Conservation (phyloP, 2,797 vertebrate species). For the Hafferia zeledoni region DNA sequence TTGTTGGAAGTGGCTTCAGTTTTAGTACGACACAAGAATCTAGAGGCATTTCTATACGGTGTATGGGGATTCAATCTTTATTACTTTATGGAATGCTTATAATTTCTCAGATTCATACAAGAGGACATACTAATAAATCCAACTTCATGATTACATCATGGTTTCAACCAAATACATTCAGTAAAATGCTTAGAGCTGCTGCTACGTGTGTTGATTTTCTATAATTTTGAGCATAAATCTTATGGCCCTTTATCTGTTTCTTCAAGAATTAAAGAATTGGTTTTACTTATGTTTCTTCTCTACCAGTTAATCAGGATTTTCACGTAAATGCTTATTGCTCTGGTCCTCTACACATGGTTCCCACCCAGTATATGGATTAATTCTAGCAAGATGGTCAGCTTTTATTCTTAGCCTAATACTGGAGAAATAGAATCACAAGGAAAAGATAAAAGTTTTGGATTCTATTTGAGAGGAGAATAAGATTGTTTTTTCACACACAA, state of each 20-base stretch:
- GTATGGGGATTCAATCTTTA: background rate
- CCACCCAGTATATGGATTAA: background rate
- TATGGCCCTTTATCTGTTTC: background rate
- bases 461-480: background rate
- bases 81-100: background rate
- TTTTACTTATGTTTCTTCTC: background rate
- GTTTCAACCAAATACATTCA: background rate
- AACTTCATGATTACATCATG: background rate
- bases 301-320: background rate
- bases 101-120: background rate
- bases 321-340: background rate
- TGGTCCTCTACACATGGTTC: background rate
- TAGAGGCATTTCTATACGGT: background rate
- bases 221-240: background rate
- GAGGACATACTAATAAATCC: background rate
- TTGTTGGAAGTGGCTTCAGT: background rate
- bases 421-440: background rate
- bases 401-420: background rate
- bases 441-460: background rate
- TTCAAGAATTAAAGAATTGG: background rate
- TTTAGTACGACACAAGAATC: background rate
- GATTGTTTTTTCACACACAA: background rate
- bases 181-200: background rate
- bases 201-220: background rate
- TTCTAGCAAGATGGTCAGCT: background rate